Percentiles rank a stretch among this genome's conserved stretches.
phyloP scores from a whole-genome alignment of 2,113 vertebrate species.

The Synchiropus splendidus region DNA sequence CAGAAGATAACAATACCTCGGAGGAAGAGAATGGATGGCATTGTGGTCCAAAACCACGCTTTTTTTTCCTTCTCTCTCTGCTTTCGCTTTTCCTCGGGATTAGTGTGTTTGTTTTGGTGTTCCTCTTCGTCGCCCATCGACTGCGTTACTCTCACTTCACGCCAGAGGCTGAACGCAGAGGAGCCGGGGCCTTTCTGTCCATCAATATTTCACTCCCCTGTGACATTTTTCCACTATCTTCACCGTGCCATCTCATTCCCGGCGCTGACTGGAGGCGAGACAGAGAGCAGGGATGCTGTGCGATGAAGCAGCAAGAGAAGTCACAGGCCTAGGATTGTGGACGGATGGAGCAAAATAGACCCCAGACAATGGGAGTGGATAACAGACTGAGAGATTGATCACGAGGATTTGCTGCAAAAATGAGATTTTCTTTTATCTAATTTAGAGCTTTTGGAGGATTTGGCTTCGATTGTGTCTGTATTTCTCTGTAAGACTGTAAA shows the following conservation, averaged over 20 bases:
- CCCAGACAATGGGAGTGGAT: constrained; percentile 47
- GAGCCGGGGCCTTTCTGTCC: constrained; percentile 38
- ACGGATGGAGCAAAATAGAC: constrained; percentile 48
- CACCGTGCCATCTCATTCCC: constrained; percentile 41
- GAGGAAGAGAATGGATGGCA: constrained; percentile 10
- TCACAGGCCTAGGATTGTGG: constrained; percentile 26
- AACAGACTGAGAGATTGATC: constrained; percentile 51
- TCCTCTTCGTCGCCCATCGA: constrained; percentile 20
- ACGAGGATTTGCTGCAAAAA: constrained; percentile 41
- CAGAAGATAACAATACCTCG: constrained; percentile 18
- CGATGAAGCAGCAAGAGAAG: constrained; percentile 34
- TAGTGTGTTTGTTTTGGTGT: constrained; percentile 36
- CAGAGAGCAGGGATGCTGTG: constrained; percentile 24
- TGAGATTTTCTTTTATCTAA: constrained; percentile 28
- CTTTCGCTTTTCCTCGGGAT: constrained; percentile 16
- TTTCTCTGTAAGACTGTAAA: too few relatives aligned
- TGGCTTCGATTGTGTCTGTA: background rate
- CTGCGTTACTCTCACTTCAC: constrained; percentile 14
- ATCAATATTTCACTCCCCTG: constrained; percentile 53
- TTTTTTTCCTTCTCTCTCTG: background rate
- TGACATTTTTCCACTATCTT: constrained; percentile 53
- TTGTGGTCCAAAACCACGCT: background rate
- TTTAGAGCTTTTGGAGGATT: constrained; percentile 21
- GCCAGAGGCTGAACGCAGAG: constrained; percentile 10
- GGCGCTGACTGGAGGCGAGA: constrained; percentile 37